Evolutionary conservation across 2,888 invertebrate genomes (phyloP).

Genomic region (Junonia oenone): DNA sequence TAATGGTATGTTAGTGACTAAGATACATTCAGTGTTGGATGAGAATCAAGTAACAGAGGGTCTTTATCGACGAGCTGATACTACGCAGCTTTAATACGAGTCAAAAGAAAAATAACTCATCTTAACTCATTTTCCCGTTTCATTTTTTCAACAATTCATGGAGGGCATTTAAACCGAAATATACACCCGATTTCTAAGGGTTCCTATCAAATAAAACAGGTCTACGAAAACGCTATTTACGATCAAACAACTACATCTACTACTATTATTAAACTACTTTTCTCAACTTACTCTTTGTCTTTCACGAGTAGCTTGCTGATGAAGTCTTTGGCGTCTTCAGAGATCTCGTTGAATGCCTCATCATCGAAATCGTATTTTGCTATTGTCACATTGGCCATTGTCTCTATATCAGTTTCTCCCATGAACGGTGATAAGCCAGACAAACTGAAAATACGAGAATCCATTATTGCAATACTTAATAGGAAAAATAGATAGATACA

Average conservation of each 20-base stretch:
- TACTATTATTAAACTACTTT: neutral
- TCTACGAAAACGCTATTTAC: conserved; percentile 7
- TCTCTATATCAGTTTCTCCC: conserved; percentile 98
- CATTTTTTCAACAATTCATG: neutral
- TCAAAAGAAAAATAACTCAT: conserved; percentile 15
- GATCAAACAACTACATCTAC: neutral
- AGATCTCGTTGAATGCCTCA: conserved; percentile 96
- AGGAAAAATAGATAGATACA: neutral
- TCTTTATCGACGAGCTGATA: conserved; percentile 68
- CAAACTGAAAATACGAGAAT: conserved; percentile 74
- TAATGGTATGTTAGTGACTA: conserved; percentile 51
- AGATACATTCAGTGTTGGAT: conserved; percentile 57
- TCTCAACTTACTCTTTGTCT: conserved; percentile 89
- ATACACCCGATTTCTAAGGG: conserved; percentile 11
- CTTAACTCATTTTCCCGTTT: neutral
- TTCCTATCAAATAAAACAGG: conserved; percentile 1
- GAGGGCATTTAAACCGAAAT: neutral
- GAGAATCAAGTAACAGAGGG: conserved; percentile 63
- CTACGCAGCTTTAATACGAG: conserved; percentile 35
- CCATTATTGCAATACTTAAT: neutral
- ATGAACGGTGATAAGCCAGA: conserved; percentile 99
- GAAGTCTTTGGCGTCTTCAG: conserved; percentile 97
- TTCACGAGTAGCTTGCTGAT: conserved; percentile 94
- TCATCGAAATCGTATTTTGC: conserved; percentile 99
- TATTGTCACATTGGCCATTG: conserved; percentile 98